Conservation (phyloP, 2,797 vertebrate species). For the Karalla daura region DNA sequence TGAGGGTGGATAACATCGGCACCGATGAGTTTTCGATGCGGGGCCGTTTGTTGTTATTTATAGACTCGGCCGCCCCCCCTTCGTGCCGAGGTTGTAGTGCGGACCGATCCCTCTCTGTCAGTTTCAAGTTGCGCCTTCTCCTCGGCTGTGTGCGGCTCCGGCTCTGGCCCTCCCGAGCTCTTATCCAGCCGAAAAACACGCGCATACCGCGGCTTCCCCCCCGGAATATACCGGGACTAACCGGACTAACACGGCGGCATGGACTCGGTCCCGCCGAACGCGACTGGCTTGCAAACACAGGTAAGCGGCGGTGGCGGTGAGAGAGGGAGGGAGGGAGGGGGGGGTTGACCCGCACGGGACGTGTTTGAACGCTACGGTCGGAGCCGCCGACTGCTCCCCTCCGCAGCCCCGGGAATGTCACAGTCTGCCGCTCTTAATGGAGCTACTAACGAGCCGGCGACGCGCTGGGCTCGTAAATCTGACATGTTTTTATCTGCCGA, state of each 20-base stretch:
- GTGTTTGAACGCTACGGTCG: conserved; percentile 50
- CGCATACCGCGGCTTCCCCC: conserved; percentile 4
- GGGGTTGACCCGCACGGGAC: conserved; percentile 25
- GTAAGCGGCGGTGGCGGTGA: conserved; percentile 55
- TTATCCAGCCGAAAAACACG: not conserved
- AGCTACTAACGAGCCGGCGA: conserved; percentile 18
- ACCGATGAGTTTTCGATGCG: accelerated
- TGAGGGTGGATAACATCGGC: accelerated
- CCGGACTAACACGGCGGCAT: conserved; percentile 28
- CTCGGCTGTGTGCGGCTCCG: conserved; percentile 32
- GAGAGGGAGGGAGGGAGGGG: too few relatives aligned
- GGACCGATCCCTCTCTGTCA: conserved; percentile 73
- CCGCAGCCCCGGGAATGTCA: conserved; percentile 66
- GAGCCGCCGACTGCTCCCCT: conserved; percentile 56
- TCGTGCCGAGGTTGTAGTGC: conserved; percentile 34
- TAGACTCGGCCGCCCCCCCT: conserved; percentile 10
- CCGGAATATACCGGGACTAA: not conserved
- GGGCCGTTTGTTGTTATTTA: not conserved
- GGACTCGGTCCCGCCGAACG: conserved; percentile 19
- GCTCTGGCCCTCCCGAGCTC: not conserved
- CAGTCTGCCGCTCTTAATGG: conserved; percentile 47
- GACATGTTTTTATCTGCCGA: not conserved
- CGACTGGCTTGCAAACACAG: conserved; percentile 53
- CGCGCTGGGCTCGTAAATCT: conserved; percentile 18
- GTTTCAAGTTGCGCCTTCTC: conserved; percentile 83